These are phyloP conservation scores for Acipenser transmontanus DNA, from an alignment of 2,797 vertebrate genomes.

Conservation along the genomic window DNA sequence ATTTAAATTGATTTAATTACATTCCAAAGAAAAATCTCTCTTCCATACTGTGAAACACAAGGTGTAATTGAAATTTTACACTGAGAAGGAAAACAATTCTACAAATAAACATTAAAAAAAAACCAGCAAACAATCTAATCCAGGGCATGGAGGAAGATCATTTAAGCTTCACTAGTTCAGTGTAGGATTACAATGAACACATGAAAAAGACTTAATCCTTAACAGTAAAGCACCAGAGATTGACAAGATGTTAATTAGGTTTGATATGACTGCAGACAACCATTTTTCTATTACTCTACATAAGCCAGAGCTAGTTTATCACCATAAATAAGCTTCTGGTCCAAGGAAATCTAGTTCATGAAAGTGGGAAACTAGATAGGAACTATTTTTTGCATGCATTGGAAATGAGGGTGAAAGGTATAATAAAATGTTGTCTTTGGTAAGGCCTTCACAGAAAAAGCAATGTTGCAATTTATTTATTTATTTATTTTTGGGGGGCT, in stretches of 20 bases:
- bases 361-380: neutral
- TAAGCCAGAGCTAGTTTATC: neutral
- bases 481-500: neutral
- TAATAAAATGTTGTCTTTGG: neutral
- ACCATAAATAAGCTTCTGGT: neutral
- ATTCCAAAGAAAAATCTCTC: slow-evolving; percentile 41
- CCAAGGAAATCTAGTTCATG: neutral
- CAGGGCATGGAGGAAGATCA: slow-evolving; percentile 19
- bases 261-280: slow-evolving; percentile 11
- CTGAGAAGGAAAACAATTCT: slow-evolving; percentile 39
- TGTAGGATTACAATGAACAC: slow-evolving; percentile 17
- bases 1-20: slow-evolving; percentile 61
- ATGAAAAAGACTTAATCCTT: slow-evolving; percentile 47
- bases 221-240: slow-evolving; percentile 37
- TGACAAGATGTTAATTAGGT: slow-evolving; percentile 27
- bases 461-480: neutral
- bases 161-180: slow-evolving; percentile 17
- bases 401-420: neutral
- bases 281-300: slow-evolving; percentile 4
- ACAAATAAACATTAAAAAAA: slow-evolving; percentile 48
- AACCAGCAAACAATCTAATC: slow-evolving; percentile 47
- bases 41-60: slow-evolving; percentile 43
- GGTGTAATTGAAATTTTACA: slow-evolving; percentile 53
- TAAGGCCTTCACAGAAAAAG: neutral
- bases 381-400: neutral